These are phyloP conservation scores for Chelidonichthys spinosus DNA, from an alignment of 2,797 vertebrate genomes.

Conservation along the genomic window DNA sequence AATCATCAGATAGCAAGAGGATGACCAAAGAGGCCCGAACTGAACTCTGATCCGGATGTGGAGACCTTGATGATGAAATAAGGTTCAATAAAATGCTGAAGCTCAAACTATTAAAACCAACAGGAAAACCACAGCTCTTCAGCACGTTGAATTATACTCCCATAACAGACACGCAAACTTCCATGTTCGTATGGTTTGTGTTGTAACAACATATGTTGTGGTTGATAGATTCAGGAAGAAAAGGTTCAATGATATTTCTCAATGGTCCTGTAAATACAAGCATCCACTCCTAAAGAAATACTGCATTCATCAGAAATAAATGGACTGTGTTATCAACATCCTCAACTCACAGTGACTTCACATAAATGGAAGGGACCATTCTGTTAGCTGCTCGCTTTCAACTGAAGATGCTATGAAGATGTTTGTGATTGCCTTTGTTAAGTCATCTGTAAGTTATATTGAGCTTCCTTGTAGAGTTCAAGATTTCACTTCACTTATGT, in stretches of 20 bases:
- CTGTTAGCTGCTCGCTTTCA: background rate
- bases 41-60: conserved; percentile 36
- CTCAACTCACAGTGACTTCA: background rate
- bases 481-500: background rate
- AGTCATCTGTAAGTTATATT: background rate
- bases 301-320: background rate
- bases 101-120: background rate
- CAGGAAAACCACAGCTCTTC: background rate
- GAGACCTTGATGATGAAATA: background rate
- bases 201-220: background rate
- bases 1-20: conserved; percentile 35
- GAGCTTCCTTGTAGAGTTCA: background rate
- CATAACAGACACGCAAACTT: background rate
- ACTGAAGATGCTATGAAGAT: conserved; percentile 20
- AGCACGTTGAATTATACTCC: background rate
- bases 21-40: conserved; percentile 62
- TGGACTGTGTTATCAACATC: background rate
- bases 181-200: conserved; percentile 2
- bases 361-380: background rate
- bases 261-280: background rate
- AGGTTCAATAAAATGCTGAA: background rate
- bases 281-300: background rate
- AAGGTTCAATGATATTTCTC: background rate
- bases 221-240: background rate
- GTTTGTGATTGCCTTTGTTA: background rate